These are phyloP conservation scores for Eulacestoma nigropectus DNA, from an alignment of 2,113 vertebrate species.

Conservation along the genomic window DNA sequence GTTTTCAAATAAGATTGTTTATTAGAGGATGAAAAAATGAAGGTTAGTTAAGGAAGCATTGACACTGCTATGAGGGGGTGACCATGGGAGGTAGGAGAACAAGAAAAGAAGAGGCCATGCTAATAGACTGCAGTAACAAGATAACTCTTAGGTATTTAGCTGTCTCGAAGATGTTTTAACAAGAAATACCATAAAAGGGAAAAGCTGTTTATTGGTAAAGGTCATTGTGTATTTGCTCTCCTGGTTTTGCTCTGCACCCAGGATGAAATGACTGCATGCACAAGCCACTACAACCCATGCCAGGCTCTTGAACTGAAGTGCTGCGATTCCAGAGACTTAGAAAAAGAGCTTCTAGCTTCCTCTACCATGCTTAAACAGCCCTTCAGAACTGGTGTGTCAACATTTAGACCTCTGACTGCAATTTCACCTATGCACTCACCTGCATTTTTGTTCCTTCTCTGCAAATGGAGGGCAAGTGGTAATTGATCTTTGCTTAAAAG, in stretches of 20 bases:
- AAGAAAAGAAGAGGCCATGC: background rate
- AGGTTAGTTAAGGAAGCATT: background rate
- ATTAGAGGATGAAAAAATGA: background rate
- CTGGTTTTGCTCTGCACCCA: background rate
- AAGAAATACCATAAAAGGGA: background rate
- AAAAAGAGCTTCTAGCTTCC: background rate
- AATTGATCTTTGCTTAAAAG: background rate
- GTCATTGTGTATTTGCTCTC: background rate
- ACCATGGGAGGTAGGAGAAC: background rate
- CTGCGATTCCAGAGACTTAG: background rate
- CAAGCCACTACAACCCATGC: rapidly evolving
- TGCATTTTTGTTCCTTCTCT: background rate
- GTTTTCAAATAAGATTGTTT: background rate
- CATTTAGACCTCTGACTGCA: background rate
- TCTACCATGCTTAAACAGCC: background rate
- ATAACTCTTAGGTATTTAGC: background rate
- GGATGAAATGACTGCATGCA: rapidly evolving
- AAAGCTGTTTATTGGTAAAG: background rate
- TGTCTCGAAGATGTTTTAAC: background rate
- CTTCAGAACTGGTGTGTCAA: background rate
- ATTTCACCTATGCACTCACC: background rate
- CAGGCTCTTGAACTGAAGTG: background rate
- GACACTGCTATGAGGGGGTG: background rate
- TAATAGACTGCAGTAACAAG: background rate
- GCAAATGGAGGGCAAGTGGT: background rate